These are phyloP conservation scores for Callopanchax toddi DNA, from an alignment of 2,113 vertebrate genomes.

Conservation along the genomic window DNA sequence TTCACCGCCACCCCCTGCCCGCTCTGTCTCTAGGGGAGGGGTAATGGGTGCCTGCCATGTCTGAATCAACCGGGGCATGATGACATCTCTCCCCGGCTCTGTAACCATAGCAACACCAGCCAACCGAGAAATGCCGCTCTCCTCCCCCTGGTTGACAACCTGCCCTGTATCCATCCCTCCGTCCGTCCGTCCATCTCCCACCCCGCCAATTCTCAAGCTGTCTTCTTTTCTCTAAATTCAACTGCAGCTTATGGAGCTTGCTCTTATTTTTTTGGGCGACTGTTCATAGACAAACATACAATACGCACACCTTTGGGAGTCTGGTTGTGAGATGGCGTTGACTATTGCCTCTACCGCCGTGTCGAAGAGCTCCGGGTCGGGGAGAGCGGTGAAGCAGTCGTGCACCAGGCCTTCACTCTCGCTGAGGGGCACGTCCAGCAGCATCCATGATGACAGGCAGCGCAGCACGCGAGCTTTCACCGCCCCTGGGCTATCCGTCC, in stretches of 20 bases:
- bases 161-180: constrained; percentile 51
- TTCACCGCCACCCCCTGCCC: not conserved
- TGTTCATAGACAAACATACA: not conserved
- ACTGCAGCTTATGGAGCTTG: not conserved
- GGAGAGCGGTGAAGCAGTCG: constrained; percentile 91
- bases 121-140: constrained; percentile 74
- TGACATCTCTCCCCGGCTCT: constrained; percentile 77
- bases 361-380: constrained; percentile 96
- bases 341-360: constrained; percentile 96
- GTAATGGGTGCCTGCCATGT: constrained; percentile 63
- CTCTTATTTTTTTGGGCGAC: not conserved
- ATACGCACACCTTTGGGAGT: constrained; percentile 91
- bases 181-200: constrained; percentile 38
- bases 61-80: constrained; percentile 78
- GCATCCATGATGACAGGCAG: constrained; percentile 98
- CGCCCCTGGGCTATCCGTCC: constrained; percentile 91
- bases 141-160: constrained; percentile 64
- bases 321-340: constrained; percentile 96
- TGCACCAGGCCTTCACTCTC: constrained; percentile 95
- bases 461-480: constrained; percentile 97
- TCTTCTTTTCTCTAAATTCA: not conserved
- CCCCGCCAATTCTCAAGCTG: constrained; percentile 20
- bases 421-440: constrained; percentile 92
- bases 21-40: constrained; percentile 47
- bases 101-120: constrained; percentile 81